Base-by-base conservation (phyloP, 2,113 vertebrate genomes). In the Atlantisia rogersi region DNA sequence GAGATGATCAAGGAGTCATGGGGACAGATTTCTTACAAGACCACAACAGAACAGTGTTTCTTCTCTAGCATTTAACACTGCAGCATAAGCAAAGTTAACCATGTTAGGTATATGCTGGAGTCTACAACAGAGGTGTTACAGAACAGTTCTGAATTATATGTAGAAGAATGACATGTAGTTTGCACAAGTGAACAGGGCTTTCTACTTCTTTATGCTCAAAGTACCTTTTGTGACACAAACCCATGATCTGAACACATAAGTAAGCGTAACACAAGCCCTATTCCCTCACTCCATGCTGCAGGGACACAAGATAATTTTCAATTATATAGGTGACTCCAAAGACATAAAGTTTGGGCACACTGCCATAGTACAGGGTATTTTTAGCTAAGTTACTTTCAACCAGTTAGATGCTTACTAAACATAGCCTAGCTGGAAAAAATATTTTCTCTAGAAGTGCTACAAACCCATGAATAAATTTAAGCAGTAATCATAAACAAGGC, bases 31-130 rank as follows among this genome's bases (percentile, higher is more conserved):
- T 86, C 42, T 67, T 37, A 67, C 1, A 8, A 59, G 15, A 56
- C 15, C 31, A 48, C 3, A 31, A 28, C 15, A 82, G 68, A 87
- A 42, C 1, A 50, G 15, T 35, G 39, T n/a, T 42, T 74, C 7
- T 15, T 70, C 19, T 19, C 19, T 10, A 5, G 25, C 55, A 74
- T 78, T 76, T 83, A 42, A 68, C 21, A 29, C 6, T 3, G 1
- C 7, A 71, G 52, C 26, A 65, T 11, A 77, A 80, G 13, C 13
- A 52, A 63, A 93, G 15, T 32, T 50, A 82, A 46, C 37, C 4
- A 2, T 4, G 2, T 16, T 0, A 60, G 4, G 20, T n/a, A 64
- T 6, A 28, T 4, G 26, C 0, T 32, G 8, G 25, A 67, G 12
- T 58, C 42, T 18, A 70, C 67, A 76, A 58, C 3, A 50, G 15